Evolutionary conservation across 2,888 invertebrate species (phyloP).

Genomic region (Pherbina coryleti): DNA sequence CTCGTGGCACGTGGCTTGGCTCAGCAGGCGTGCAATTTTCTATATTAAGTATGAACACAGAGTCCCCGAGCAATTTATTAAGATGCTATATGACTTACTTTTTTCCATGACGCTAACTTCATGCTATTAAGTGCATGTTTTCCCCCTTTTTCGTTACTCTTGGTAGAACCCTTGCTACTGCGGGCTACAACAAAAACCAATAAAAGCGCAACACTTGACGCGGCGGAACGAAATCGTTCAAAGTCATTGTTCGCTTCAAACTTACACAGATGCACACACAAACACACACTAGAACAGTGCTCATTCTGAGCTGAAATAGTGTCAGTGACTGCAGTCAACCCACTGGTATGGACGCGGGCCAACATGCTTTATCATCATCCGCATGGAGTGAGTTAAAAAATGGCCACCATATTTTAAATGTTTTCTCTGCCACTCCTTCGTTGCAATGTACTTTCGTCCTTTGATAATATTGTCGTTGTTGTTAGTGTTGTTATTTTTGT

Average conservation of each 20-base stretch:
- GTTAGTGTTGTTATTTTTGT: not conserved
- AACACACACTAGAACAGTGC: not conserved
- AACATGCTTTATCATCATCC: not conserved
- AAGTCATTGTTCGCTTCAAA: slow-evolving; percentile 26
- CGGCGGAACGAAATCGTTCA: slow-evolving; percentile 31
- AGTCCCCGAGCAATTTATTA: slow-evolving; percentile 69
- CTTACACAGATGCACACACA: not conserved
- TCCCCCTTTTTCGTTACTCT: not conserved
- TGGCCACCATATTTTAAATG: not conserved
- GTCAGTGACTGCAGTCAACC: not conserved
- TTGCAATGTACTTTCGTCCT: slow-evolving; percentile 19
- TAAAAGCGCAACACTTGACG: slow-evolving; percentile 46
- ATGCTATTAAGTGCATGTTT: slow-evolving; percentile 61
- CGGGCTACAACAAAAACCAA: slow-evolving; percentile 40
- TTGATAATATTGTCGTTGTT: not conserved
- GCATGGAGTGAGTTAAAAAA: not conserved
- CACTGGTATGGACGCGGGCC: not conserved
- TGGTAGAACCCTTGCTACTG: not conserved
- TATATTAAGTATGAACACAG: slow-evolving; percentile 52
- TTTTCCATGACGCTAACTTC: slow-evolving; percentile 66
- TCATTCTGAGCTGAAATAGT: not conserved
- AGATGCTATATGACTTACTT: slow-evolving; percentile 61
- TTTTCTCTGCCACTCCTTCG: not conserved
- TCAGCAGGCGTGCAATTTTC: slow-evolving; percentile 51
- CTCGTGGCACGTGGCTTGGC: slow-evolving; percentile 42